Percentiles rank a stretch among this genome's conserved stretches.
Evolutionary conservation across 2,113 vertebrate genomes (phyloP).

Genomic region (Daboia siamensis): DNA sequence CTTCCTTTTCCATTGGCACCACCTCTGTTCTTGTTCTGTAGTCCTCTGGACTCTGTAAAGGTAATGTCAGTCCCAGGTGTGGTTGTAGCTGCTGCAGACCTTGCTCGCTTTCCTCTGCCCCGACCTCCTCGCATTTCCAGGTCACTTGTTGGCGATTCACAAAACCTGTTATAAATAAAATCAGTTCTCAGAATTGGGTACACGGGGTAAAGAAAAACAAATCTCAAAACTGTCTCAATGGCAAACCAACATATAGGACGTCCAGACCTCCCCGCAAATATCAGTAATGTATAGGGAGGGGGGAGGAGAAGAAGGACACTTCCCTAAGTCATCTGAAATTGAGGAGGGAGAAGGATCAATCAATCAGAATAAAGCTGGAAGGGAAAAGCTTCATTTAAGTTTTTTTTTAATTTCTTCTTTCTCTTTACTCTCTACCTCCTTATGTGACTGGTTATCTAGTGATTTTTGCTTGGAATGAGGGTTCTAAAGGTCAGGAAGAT

Average conservation of each 20-base stretch:
- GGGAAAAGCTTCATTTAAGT: background rate
- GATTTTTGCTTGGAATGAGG: background rate
- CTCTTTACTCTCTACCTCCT: background rate
- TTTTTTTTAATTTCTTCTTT: background rate
- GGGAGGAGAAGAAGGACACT: too few relatives aligned
- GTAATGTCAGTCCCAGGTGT: slow-evolving; percentile 75
- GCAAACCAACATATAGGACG: background rate
- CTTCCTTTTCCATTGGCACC: slow-evolving; percentile 89
- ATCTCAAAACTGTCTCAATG: background rate
- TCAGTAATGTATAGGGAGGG: background rate
- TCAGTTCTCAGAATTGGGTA: slow-evolving; percentile 28
- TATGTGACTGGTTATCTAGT: background rate
- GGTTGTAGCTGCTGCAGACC: slow-evolving; percentile 75
- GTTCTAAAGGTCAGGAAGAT: background rate
- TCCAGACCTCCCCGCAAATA: background rate
- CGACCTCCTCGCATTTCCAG: slow-evolving; percentile 90
- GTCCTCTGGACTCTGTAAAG: slow-evolving; percentile 84
- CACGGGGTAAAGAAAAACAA: background rate
- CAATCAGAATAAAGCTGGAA: background rate
- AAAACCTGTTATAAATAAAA: slow-evolving; percentile 81
- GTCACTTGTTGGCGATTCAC: slow-evolving; percentile 94
- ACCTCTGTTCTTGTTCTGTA: slow-evolving; percentile 88
- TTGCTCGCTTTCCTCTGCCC: slow-evolving; percentile 89
- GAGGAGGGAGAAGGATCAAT: background rate
- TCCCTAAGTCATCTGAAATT: background rate